phyloP scores from a whole-genome alignment of 2,888 invertebrate genomes.

The Melieria crassipennis region DNA sequence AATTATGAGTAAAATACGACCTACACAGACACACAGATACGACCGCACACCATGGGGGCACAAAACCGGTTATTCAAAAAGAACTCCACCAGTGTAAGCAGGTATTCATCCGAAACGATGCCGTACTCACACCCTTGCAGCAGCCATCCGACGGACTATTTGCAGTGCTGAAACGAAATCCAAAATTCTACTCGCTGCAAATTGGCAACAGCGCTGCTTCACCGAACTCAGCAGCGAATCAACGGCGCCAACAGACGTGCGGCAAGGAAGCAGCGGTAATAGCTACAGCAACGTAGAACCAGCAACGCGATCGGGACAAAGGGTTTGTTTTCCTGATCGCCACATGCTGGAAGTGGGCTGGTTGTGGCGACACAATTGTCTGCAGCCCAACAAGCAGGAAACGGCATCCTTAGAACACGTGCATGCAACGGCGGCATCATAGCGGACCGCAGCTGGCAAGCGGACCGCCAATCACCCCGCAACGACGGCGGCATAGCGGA shows the following conservation, averaged over 20 bases:
- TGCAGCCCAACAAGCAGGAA: too few species aligned
- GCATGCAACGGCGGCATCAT: too few species aligned
- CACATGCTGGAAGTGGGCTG: too few species aligned
- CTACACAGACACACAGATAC: not conserved
- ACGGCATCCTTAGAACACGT: too few species aligned
- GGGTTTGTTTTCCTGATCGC: not conserved
- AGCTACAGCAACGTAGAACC: not conserved
- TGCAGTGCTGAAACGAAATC: not conserved
- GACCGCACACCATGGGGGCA: conserved; percentile 11
- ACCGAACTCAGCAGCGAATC: not conserved
- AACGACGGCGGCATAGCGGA: too few species aligned
- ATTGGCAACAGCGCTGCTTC: not conserved
- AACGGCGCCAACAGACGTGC: not conserved
- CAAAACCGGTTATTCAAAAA: conserved; percentile 17
- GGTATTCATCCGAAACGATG: conserved; percentile 35
- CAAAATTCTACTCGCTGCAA: conserved; percentile 16
- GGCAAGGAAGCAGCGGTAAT: not conserved
- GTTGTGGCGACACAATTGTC: too few species aligned
- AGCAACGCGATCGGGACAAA: not conserved
- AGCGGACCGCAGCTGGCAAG: too few species aligned
- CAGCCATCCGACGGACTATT: conserved; percentile 45
- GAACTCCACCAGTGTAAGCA: conserved; percentile 20
- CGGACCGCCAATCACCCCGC: too few species aligned
- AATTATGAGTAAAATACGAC: conserved; percentile 19
- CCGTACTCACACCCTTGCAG: conserved; percentile 18